Base-by-base conservation (phyloP, 2,888 invertebrate species). In the Alloplasta piceator region DNA sequence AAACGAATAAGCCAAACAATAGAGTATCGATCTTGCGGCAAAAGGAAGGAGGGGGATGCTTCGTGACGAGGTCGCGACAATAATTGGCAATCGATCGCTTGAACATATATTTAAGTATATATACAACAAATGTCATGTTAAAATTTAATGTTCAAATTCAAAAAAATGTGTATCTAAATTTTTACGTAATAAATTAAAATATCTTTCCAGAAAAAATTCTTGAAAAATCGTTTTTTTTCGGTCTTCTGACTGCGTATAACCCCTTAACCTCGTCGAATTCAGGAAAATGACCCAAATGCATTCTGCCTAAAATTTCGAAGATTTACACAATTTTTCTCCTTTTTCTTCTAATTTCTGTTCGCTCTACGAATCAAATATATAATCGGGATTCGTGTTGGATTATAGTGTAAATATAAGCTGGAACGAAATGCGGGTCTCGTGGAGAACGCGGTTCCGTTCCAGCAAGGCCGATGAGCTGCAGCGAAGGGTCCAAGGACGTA, bases 401-500 rank as follows among this genome's bases (percentile, higher is more conserved):
- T 78, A 74, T 70, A 64, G 61, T 63, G 80, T 73, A 80, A 81
- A 78, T 71, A 26, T 26, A 26, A 81, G 63, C 77, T 41, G 74
- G 56, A 50, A 55, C 56, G 63, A 41, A 61, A 63, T 67, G 61
- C 38, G 39, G 14, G 52, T 52, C 14, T 52, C 52, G 26, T 26
- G 14, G 52, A 6, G 12, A 14, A 14, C 14, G 52, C 43, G 52
- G 52, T 14, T 12, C 6, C 0, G 52, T n/a, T 76, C 74, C 48
- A 76, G 71, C 83, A 83, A 83, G 81, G 83, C 82, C 80, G 78
- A 76, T 80, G 72, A 61, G 82, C 78, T 82, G 77, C 80, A 81
- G 80, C 78, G 68, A 81, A 84, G 84, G 82, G 77, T 82, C 82
- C 84, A 84, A 84, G 84, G 84, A 79, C 84, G 79, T 66, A 72